Percentiles rank a stretch among this genome's conserved stretches.
Evolutionary conservation across 2,797 vertebrate genomes (phyloP).

Genomic region (Typhlichthys eigenmanni): DNA sequence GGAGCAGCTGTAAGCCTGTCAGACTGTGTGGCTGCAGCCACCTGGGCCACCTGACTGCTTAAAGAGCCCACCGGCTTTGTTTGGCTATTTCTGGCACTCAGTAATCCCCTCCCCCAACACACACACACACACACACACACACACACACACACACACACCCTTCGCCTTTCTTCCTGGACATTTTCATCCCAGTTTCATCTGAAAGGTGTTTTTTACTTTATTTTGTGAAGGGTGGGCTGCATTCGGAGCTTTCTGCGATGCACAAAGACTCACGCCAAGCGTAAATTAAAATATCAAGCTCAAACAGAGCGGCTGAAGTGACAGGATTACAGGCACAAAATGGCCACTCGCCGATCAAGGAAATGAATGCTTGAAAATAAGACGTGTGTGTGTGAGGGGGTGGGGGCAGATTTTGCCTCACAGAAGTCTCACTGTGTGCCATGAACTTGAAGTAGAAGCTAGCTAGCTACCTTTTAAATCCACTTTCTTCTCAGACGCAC

Average conservation of each 20-base stretch:
- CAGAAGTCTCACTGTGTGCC: conserved; percentile 8
- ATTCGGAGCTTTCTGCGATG: conserved; percentile 35
- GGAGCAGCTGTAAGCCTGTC: conserved; percentile 41
- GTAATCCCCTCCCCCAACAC: background rate
- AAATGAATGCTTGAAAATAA: conserved; percentile 43
- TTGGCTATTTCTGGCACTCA: conserved; percentile 14
- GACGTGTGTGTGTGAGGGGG: conserved; percentile 3
- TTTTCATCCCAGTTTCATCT: conserved; percentile 27
- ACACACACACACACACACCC: background rate
- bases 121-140: no score
- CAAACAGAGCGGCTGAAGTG: conserved; percentile 56
- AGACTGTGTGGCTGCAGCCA: conserved; percentile 34
- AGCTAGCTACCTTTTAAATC: conserved; percentile 1
- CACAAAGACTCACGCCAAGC: conserved; percentile 44
- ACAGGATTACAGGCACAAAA: conserved; percentile 63
- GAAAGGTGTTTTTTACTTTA: conserved; percentile 26
- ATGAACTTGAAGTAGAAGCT: conserved; percentile 20
- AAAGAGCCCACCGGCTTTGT: conserved; percentile 16
- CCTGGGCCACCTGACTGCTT: conserved; percentile 29
- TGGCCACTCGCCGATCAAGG: conserved; percentile 47
- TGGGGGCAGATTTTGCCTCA: conserved; percentile 26
- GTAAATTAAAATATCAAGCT: conserved; percentile 69
- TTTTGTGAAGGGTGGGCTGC: conserved; percentile 6
- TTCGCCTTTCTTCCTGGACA: background rate
- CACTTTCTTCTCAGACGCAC: background rate